Conservation (phyloP, 2,888 invertebrate genomes). For the Xestoiulus laeticollis region DNA sequence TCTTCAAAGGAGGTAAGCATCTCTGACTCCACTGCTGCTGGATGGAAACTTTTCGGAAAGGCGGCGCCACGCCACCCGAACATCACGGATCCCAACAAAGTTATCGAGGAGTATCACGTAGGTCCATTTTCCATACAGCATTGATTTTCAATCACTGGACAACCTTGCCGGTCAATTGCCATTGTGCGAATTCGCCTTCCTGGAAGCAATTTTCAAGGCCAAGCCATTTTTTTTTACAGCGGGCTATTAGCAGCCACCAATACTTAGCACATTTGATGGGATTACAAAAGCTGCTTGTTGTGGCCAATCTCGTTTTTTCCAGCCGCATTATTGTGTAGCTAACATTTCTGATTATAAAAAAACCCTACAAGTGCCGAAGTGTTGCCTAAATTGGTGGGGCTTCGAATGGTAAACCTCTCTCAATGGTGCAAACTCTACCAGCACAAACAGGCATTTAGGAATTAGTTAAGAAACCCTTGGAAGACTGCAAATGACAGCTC, state of each 20-base stretch:
- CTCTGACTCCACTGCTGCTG: background rate
- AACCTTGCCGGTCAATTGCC: background rate
- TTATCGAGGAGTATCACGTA: conserved; percentile 54
- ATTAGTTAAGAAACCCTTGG: too few species aligned
- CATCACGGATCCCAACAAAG: conserved; percentile 49
- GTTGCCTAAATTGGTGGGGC: background rate
- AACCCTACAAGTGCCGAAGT: background rate
- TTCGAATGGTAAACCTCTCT: background rate
- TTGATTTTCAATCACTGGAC: background rate
- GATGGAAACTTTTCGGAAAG: conserved; percentile 48
- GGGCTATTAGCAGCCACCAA: background rate
- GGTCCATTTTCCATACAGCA: background rate
- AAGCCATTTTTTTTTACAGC: background rate
- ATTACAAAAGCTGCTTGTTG: background rate
- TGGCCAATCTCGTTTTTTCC: background rate
- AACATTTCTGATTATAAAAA: background rate
- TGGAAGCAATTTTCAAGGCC: background rate
- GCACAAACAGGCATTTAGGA: too few species aligned
- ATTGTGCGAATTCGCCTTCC: background rate
- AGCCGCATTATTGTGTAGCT: background rate
- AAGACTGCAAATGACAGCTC: too few species aligned
- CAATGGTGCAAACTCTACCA: too few species aligned
- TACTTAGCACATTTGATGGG: conserved; percentile 7
- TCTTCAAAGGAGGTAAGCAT: conserved; percentile 48
- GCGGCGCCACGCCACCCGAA: conserved; percentile 52